Conservation (phyloP, 2,113 vertebrate species). For the Petaurus breviceps region DNA sequence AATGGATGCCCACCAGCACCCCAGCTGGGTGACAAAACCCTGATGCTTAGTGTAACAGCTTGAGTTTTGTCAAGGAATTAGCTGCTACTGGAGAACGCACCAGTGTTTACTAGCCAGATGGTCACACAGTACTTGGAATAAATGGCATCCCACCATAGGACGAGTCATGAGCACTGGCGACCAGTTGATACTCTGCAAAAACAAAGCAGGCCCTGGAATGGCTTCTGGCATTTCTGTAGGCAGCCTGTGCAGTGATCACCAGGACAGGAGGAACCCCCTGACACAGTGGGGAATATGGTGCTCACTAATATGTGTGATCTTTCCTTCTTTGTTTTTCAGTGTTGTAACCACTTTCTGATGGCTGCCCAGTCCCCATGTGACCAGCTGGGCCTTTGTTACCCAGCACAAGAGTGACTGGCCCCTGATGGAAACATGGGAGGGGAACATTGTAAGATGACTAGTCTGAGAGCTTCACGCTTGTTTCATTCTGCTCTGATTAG, state of each 20-base stretch:
- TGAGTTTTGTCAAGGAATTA: slow-evolving; percentile 83
- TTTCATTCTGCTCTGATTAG: neutral
- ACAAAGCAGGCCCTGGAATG: slow-evolving; percentile 77
- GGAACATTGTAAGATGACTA: neutral
- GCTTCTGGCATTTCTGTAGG: slow-evolving; percentile 66
- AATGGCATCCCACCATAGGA: slow-evolving; percentile 83
- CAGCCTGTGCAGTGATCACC: neutral
- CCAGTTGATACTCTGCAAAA: slow-evolving; percentile 79
- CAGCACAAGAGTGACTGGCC: no score
- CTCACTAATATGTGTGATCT: neutral
- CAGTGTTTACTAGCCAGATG: slow-evolving; percentile 81
- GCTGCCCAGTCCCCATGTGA: neutral
- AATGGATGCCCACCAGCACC: slow-evolving; percentile 60
- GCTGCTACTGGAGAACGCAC: slow-evolving; percentile 79
- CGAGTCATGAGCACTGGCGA: slow-evolving; percentile 78
- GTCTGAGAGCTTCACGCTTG: neutral
- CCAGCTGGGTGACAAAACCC: slow-evolving; percentile 72
- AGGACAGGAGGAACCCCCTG: no score
- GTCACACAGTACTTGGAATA: slow-evolving; percentile 76
- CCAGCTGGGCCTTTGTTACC: neutral
- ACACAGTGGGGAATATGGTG: no score
- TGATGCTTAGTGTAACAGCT: slow-evolving; percentile 75
- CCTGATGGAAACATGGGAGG: neutral
- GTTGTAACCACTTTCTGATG: neutral
- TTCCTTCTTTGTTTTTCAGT: neutral